Percentiles rank a stretch among this genome's conserved stretches.
These are phyloP conservation scores for Muscina levida DNA, from an alignment of 2,888 invertebrate species.

Conservation along the genomic window DNA sequence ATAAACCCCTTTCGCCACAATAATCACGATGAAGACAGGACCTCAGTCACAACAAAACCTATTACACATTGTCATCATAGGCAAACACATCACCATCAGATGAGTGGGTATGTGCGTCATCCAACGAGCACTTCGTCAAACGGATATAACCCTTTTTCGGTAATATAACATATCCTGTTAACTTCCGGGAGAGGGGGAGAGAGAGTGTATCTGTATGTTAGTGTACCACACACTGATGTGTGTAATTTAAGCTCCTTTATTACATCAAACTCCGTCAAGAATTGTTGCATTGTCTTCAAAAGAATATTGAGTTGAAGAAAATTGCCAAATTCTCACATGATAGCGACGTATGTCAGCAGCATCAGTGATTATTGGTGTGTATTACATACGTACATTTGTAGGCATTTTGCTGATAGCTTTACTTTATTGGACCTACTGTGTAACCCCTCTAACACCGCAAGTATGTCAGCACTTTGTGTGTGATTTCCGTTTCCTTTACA, in stretches of 20 bases:
- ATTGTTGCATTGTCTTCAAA: conserved; percentile 57
- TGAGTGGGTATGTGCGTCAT: conserved; percentile 1
- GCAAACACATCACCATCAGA: conserved; percentile 37
- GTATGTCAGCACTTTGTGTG: conserved; percentile 77
- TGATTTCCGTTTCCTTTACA: conserved; percentile 76
- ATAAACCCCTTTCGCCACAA: conserved; percentile 17
- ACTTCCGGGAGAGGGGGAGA: neutral
- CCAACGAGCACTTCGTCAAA: conserved; percentile 37
- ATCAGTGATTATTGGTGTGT: conserved; percentile 46
- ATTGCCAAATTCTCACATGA: conserved; percentile 55
- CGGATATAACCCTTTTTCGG: conserved; percentile 63
- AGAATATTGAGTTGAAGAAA: conserved; percentile 69
- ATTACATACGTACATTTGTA: conserved; percentile 40
- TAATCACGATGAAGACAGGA: conserved; percentile 15
- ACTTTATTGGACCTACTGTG: conserved; percentile 15
- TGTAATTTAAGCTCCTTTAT: conserved; percentile 34
- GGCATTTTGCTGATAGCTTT: conserved; percentile 56
- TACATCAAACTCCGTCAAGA: neutral
- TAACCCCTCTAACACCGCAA: conserved; percentile 52
- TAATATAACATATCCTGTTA: conserved; percentile 54
- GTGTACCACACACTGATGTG: neutral
- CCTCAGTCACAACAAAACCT: conserved; percentile 27
- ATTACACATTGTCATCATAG: conserved; percentile 24
- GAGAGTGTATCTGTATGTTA: conserved; percentile 42
- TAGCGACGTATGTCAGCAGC: conserved; percentile 1